A percentile compares a stretch with the other conserved stretches of the same genome.
phyloP scores from a whole-genome alignment of 2,113 vertebrate species.

The Eptesicus fuscus region DNA sequence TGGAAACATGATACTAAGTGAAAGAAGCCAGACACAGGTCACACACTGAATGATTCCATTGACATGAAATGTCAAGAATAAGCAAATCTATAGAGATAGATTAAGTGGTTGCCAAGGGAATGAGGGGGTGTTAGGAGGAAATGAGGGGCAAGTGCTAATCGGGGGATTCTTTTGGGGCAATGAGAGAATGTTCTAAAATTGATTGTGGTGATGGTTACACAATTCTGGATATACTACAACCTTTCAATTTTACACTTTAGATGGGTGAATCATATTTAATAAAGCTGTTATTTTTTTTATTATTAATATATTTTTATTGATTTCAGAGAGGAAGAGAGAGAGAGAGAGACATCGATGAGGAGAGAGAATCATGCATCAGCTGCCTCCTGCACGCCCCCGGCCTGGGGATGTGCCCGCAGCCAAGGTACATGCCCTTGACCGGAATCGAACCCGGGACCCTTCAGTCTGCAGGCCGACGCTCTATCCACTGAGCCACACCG shows the following conservation, averaged over 20 bases:
- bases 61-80: neutral
- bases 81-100: neutral
- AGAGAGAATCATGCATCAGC: too few species aligned
- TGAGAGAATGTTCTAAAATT: neutral
- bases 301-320: too few species aligned
- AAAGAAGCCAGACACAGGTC: neutral
- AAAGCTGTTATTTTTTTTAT: neutral
- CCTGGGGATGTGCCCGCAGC: too few species aligned
- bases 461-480: too few species aligned
- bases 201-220: neutral
- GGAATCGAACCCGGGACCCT: too few species aligned
- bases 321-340: too few species aligned
- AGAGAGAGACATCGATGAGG: too few species aligned
- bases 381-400: too few species aligned
- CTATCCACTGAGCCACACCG: too few species aligned
- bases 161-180: neutral
- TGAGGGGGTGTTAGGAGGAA: neutral
- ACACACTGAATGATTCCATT: neutral
- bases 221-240: neutral
- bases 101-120: neutral
- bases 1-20: neutral
- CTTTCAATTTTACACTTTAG: neutral
- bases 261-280: neutral
- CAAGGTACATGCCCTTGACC: too few species aligned
- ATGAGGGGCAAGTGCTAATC: neutral